Base-by-base conservation (phyloP, 2,797 vertebrate species). In the Macrochelys suwanniensis region DNA sequence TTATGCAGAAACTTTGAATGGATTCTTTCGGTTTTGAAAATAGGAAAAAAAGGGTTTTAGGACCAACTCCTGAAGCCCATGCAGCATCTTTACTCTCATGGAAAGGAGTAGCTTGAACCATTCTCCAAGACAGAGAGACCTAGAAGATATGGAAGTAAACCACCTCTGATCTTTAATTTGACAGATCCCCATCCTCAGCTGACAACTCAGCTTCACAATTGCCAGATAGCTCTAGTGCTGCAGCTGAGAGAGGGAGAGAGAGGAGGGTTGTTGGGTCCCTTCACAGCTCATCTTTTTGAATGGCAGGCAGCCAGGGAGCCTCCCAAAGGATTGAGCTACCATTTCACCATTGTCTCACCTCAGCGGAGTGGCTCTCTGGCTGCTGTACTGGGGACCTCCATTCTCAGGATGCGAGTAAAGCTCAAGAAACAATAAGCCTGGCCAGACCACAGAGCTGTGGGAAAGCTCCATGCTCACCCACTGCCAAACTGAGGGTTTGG, bases 401-500 rank as follows among this genome's bases (percentile, higher is more conserved):
- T 25, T 92, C 77, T 61, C 76, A 53, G 79, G 42, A 93, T 80
- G 80, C 0, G 2, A 90, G 76, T 85, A 92, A 87, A 92, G 85
- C 87, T 85, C 49, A 85, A 3, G 71, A 80, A 83, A 19, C 80
- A 91, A 89, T 49, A 16, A 74, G 23, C 87, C 54, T 87, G 47
- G 26, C 87, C 84, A 94, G 84, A 91, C 53, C 89, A 89, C 83
- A 82, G 26, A 87, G 28, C 61, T 77, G 71, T 83, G 96, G 94
- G 89, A 85, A 95, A 94, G 17, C 7, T 94, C 45, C 94, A 85
- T 95, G 76, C 77, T 97, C 89, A 81, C 21, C 11, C 26, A 89
- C 9, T 84, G 79, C 85, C 92, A 87, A 85, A 94, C 49, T 77
- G 26, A 49, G 37, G 82, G 56, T 16, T 91, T 95, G 81, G 93